These are phyloP conservation scores for Hippolais icterina DNA, from an alignment of 2,113 vertebrate genomes.

Conservation along the genomic window DNA sequence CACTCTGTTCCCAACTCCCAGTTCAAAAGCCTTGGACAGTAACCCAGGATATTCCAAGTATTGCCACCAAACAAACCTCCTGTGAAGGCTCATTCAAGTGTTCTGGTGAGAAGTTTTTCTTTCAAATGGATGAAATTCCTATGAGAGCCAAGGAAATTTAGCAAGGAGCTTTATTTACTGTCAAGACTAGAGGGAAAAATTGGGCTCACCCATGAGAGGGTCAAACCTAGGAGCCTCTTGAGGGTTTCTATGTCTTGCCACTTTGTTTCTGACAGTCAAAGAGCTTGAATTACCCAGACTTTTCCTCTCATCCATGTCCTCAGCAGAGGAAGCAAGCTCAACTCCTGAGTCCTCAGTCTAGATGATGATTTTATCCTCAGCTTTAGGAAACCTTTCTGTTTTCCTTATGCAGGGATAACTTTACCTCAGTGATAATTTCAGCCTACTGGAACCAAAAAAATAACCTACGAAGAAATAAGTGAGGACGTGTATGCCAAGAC, in stretches of 20 bases:
- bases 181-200: background rate
- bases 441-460: background rate
- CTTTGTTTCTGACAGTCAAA: background rate
- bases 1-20: background rate
- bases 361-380: background rate
- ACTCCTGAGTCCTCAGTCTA: background rate
- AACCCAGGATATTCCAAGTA: background rate
- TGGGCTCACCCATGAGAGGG: background rate
- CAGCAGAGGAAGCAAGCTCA: background rate
- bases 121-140: background rate
- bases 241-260: background rate
- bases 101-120: background rate
- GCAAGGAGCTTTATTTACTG: background rate
- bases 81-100: rapidly evolving
- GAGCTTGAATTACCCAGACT: background rate
- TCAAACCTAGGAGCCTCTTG: background rate
- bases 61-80: background rate
- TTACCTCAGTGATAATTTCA: background rate
- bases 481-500: rapidly evolving
- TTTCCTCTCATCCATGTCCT: background rate
- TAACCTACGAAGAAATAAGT: background rate
- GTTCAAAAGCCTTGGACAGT: background rate
- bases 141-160: background rate
- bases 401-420: background rate
- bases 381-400: background rate